Conservation (phyloP, 2,888 invertebrate genomes). For the Nomada ferruginata region DNA sequence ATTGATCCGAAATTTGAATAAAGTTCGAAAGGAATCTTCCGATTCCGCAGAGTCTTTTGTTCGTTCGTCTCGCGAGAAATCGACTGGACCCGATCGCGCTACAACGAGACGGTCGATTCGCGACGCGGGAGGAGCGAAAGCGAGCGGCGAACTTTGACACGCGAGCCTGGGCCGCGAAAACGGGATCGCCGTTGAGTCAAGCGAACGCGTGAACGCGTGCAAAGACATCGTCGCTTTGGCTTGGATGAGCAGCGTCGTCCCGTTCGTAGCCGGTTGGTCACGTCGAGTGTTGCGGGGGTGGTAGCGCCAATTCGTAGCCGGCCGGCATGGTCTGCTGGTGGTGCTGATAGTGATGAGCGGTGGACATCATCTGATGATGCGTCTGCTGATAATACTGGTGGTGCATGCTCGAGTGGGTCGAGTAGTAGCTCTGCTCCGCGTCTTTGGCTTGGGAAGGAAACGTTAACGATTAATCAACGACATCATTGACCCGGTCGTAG, state of each 20-base stretch:
- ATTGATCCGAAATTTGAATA: not conserved
- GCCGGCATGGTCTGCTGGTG: conserved; percentile 77
- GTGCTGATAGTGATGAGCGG: conserved; percentile 79
- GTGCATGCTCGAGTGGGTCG: conserved; percentile 81
- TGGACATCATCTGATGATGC: conserved; percentile 80
- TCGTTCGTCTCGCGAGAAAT: too few relatives aligned
- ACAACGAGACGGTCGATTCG: not conserved
- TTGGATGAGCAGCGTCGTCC: conserved; percentile 72
- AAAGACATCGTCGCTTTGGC: conserved; percentile 76
- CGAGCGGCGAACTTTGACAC: not conserved
- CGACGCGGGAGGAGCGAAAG: too few relatives aligned
- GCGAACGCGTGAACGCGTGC: conserved; percentile 79
- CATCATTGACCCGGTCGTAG: too few relatives aligned
- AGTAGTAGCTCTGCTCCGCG: conserved; percentile 80
- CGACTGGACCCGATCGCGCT: too few relatives aligned
- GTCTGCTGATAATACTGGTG: conserved; percentile 82
- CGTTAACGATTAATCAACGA: not conserved
- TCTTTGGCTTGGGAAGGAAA: conserved; percentile 76
- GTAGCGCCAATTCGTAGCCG: conserved; percentile 80
- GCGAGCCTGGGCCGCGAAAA: not conserved
- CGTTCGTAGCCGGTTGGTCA: conserved; percentile 77
- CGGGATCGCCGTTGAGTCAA: conserved; percentile 62
- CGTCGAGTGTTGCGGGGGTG: conserved; percentile 82
- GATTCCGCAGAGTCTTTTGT: too few relatives aligned
- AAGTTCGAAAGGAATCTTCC: not conserved